Evolutionary conservation across 2,888 invertebrate genomes (phyloP), one percentile per base, ranked within the genome.

Genomic region (Caenorhabditis auriculariae): DNA sequence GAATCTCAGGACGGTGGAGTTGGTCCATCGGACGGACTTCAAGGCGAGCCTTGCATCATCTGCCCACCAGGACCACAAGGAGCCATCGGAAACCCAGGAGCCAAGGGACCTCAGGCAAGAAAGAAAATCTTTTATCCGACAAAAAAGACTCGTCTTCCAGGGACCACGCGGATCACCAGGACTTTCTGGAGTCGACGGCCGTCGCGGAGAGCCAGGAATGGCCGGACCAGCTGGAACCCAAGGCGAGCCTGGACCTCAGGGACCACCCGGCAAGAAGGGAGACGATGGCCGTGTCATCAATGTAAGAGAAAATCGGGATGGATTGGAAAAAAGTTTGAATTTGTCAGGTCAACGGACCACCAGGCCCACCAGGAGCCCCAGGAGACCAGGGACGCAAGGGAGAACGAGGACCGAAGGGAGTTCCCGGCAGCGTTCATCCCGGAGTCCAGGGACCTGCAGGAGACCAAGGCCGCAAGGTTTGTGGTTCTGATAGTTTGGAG

Each of bases 1-100:
- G n/a, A 89, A 35, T 91, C 91, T 12, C 84, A 91, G 38, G 88
- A 66, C 46, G 72, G 73, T 17, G 61, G 54, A 32, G 42, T 59
- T 29, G 62, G 39, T 3, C 51, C 56, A 28, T 57, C 62, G 2
- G 61, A 62, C n/a, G 68, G 68, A 41, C 50, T 68, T 26, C 55
- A 55, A 42, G 47, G 59, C 50, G 77, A 77, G 58, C 77, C 78
- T 21, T 77, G 77, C 47, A 52, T 75, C 49, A 75, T 77, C 60
- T 78, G 78, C 60, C 78, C 78, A 38, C 61, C 70, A 38, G 77
- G 77, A 35, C 58, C 75, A 6, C 67, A 72, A 21, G 78, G 77
- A 45, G 61, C 66, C 12, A 54, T 59, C 17, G 77, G 77, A 50
- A 28, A 53, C 4, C 71, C 74, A 47, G 77, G 77, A 60, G 62